Evolutionary conservation across 2,113 vertebrate genomes (phyloP), one percentile per base, ranked within the genome.

Genomic region (Istiophorus platypterus): DNA sequence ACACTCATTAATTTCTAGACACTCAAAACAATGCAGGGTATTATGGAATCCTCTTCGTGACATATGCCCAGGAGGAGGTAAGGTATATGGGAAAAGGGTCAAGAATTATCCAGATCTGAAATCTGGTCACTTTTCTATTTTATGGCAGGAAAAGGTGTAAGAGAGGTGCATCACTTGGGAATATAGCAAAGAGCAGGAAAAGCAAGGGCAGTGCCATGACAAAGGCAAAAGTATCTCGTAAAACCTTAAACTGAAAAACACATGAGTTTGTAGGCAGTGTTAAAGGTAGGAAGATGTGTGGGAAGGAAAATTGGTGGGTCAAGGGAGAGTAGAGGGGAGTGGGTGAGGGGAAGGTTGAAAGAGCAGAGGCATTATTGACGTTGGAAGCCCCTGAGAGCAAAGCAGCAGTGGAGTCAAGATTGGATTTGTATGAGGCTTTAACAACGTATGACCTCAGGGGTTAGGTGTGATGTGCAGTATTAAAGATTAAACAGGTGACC

Each of bases 351-450:
- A 64, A 52, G 65, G 74, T 54, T 78, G 80, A 77, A 74, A 76
- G 34, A 79, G 68, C 59, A 75, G 54, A 49, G 47, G 79, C 37
- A 81, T 63, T 84, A 87, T 89, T 87, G 89, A 92, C 57, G 51
- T 84, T 5, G 68, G 63, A 80, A 74, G 70, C 84, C 83, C 82
- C 69, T 64, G 86, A 85, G 88, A 85, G 51, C 49, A 20, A 20
- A 61, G 72, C 37, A 51, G 71, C 41, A 51, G 74, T 52, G 45
- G 67, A 81, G 77, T 59, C 67, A 14, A 89, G 87, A 92, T 88
- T 92, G 86, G 76, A 91, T 85, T 88, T 82, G 75, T 87, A 83
- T 88, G 89, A 90, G 83, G 68, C 68, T 86, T 86, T 90, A 89
- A 89, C 64, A 86, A 67, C 18, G 13, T 14, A 37, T 84, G 86